Percentiles rank a stretch among this genome's conserved stretches.
phyloP scores from a whole-genome alignment of 64 coral and sea anemone genomes.

The Stichodactyla helianthus region DNA sequence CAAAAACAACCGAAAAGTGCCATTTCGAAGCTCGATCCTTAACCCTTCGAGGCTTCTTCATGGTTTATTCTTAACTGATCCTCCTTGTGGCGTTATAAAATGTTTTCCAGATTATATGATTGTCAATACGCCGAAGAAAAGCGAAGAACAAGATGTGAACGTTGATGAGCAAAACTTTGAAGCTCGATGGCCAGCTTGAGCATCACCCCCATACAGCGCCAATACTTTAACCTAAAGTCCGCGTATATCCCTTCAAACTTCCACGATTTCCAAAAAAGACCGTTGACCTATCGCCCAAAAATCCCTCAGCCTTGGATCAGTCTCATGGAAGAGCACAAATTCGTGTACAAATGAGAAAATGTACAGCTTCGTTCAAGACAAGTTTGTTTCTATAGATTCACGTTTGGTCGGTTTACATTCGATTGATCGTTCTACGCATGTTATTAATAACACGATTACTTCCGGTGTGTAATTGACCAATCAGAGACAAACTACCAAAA shows the following conservation, averaged over 20 bases:
- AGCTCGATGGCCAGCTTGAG: neutral
- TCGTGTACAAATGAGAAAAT: neutral
- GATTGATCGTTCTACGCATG: constrained; percentile 25
- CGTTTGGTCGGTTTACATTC: constrained; percentile 8
- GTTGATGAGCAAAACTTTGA: neutral
- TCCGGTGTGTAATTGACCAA: constrained; percentile 6
- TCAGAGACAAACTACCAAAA: neutral
- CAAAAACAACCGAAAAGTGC: neutral
- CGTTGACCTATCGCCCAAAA: neutral
- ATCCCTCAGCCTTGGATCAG: neutral
- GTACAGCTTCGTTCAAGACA: neutral
- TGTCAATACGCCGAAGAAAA: neutral
- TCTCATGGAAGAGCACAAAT: neutral
- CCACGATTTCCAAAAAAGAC: neutral
- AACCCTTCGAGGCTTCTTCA: neutral
- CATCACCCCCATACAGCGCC: neutral
- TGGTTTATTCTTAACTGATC: neutral
- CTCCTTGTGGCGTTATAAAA: neutral
- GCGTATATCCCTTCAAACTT: neutral
- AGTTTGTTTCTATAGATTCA: constrained; percentile 5
- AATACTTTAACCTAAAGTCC: neutral
- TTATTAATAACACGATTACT: constrained; percentile 20
- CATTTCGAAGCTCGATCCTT: neutral
- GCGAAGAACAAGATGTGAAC: neutral
- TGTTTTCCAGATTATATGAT: neutral